A percentile compares a stretch with the other conserved stretches of the same genome.
phyloP scores from a whole-genome alignment of 2,888 invertebrate species.

The Caenorhabditis auriculariae region DNA sequence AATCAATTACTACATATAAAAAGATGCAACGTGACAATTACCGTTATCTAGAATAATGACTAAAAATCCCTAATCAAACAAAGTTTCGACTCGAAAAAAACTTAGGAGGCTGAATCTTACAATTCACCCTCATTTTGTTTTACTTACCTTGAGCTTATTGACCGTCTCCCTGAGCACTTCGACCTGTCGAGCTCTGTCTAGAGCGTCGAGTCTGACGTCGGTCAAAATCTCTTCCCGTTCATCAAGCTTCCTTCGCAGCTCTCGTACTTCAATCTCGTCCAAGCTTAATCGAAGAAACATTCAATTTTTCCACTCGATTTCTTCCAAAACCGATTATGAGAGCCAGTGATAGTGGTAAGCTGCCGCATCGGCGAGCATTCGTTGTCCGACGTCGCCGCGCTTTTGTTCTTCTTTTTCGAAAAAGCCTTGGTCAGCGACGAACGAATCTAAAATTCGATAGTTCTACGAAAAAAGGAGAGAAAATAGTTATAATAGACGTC shows the following conservation, averaged over 20 bases:
- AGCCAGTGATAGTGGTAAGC: constrained; percentile 41
- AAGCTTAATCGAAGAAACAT: constrained; percentile 3
- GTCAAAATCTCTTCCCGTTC: constrained; percentile 95
- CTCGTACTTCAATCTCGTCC: constrained; percentile 53
- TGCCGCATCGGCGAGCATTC: constrained; percentile 64
- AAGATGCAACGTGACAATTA: too few species aligned
- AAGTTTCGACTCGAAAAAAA: constrained; percentile 1
- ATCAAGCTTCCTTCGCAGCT: constrained; percentile 82
- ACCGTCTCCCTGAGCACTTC: constrained; percentile 94
- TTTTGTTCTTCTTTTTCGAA: constrained; percentile 62
- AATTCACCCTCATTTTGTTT: background rate
- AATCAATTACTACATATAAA: too few species aligned
- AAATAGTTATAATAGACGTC: too few species aligned
- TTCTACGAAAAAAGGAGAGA: too few species aligned
- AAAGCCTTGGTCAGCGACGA: constrained; percentile 98
- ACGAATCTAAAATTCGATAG: constrained; percentile 76
- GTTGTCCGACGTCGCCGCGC: constrained; percentile 66
- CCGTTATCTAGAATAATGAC: background rate
- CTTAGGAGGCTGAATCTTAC: background rate
- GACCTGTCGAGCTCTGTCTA: constrained; percentile 93
- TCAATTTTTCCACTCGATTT: background rate
- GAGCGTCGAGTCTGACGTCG: constrained; percentile 83
- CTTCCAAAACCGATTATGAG: constrained; percentile 7
- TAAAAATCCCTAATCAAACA: background rate
- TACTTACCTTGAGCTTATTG: constrained; percentile 90